These are phyloP conservation scores for Natator depressus DNA, from an alignment of 2,113 vertebrate species.

Conservation along the genomic window DNA sequence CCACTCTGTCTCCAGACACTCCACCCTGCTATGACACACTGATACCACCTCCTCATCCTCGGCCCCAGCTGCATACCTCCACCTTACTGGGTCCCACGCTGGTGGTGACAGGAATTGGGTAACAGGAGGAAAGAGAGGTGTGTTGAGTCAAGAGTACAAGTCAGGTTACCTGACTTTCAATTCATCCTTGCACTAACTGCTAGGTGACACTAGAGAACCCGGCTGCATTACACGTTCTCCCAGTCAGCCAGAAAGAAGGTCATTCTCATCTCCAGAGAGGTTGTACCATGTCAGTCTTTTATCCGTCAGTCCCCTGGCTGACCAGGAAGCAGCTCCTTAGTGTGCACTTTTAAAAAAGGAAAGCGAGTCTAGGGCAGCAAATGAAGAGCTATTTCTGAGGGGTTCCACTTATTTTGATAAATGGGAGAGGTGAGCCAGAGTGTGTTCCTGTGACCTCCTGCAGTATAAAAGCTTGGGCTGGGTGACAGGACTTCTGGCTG, in stretches of 20 bases:
- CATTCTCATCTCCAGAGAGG: constrained; percentile 17
- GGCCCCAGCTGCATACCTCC: neutral
- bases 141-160: constrained; percentile 34
- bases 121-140: neutral
- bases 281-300: constrained; percentile 24
- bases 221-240: neutral
- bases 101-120: neutral
- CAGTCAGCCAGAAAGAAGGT: neutral
- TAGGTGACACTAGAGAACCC: neutral
- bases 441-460: constrained; percentile 69
- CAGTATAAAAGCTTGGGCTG: constrained; percentile 58
- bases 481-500: constrained; percentile 50
- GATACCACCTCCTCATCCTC: neutral
- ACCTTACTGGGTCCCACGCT: neutral
- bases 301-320: neutral
- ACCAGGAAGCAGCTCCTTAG: constrained; percentile 32
- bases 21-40: neutral
- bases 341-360: neutral
- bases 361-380: constrained; percentile 31
- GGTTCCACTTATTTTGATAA: constrained; percentile 52
- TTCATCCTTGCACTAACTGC: constrained; percentile 42
- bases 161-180: constrained; percentile 61
- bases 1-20: constrained; percentile 1
- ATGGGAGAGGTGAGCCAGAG: constrained; percentile 70
- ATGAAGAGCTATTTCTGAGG: constrained; percentile 33